Base-by-base conservation (phyloP, 2,888 invertebrate genomes). In the Pollenia griseotomentosa region DNA sequence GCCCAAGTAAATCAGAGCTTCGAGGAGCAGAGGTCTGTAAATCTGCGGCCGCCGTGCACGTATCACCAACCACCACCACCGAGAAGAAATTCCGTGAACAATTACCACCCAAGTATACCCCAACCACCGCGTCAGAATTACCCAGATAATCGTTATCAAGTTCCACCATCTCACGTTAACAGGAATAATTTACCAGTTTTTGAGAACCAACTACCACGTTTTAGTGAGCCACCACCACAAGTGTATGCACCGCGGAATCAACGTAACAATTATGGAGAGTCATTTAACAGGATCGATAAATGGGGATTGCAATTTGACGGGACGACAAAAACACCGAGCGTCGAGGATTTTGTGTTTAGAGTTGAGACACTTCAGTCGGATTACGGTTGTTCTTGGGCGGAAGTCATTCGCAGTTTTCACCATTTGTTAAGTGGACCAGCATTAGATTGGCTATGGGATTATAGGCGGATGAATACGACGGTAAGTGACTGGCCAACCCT, bases 231-330 rank as follows among this genome's bases (percentile, higher is more conserved):
- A 14, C 44, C 44, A 2, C 63, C 44, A 2, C 63, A 42, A 11
- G 2, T 14, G 12, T 14, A 59, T 1, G 16, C n/a, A 10, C 42
- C 4, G 16, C 44, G 14, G 59, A 14, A 40, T 10, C 9, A 19
- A 8, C 59, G 40, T 3, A 33, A 40, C 11, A n/a, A 59, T 33
- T 2, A 59, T 2, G 6, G 2, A 8, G 42, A 63, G 1, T 10
- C 42, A 14, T 10, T 5, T 5, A 6, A 16, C 10, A 42, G 63
- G 8, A 63, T 10, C 42, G 63, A 63, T 2, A 63, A 63, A 6
- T 63, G 63, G 71, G 71, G 71, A 2, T 44, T 71, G 14, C 33
- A 10, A 11, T 71, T 71, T 16, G 71, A 71, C 40, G 68, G 68
- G 0, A 68, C 68, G 5, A 9, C 48, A 0, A 68, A 68, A 51